Evolutionary conservation across 1,140 invertebrate species (phyloP).

Genomic region (Leptonema lineaticorne): DNA sequence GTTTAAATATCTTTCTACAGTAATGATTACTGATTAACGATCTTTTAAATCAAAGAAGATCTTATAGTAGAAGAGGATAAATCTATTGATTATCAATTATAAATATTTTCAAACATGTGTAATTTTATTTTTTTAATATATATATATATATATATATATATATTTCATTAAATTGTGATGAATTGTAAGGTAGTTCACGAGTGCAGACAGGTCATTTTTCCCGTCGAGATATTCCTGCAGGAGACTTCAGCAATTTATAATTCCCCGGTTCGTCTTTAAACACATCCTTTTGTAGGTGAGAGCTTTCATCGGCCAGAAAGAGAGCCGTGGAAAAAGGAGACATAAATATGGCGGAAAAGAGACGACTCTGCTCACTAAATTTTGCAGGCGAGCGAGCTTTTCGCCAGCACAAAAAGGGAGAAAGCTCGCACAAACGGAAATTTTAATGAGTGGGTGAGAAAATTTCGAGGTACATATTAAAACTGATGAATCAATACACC

Average conservation of each 20-base stretch:
- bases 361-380: background rate
- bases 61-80: too few species aligned
- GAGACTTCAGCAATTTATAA: slow-evolving; percentile 12
- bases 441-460: background rate
- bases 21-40: too few species aligned
- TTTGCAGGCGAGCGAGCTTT: background rate
- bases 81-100: too few species aligned
- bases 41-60: too few species aligned
- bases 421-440: background rate
- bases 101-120: background rate
- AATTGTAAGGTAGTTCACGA: background rate
- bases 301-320: background rate
- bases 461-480: too few species aligned
- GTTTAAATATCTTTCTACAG: too few species aligned
- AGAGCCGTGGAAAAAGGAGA: background rate
- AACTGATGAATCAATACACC: too few species aligned
- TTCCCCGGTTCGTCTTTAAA: background rate
- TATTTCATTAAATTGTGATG: background rate
- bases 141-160: background rate
- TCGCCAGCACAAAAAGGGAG: too few species aligned
- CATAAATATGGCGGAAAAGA: background rate
- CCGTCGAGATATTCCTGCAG: slow-evolving; percentile 7
- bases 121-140: background rate
- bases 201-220: background rate
- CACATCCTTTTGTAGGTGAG: background rate